Conservation (phyloP, 2,113 vertebrate genomes). For the Pseudorectes ferrugineus region DNA sequence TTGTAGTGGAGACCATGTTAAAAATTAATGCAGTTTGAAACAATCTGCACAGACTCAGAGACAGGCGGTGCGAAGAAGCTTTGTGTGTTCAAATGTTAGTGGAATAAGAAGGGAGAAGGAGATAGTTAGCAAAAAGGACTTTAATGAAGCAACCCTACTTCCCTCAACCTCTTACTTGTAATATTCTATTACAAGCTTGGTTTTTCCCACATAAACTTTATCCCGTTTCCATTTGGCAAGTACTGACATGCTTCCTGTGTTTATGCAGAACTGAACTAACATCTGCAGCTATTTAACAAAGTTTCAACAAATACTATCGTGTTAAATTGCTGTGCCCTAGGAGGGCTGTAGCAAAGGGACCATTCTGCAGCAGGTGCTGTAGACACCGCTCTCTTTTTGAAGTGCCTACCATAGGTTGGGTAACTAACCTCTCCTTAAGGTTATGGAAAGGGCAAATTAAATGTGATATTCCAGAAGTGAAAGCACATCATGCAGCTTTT, state of each 20-base stretch:
- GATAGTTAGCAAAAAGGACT: background rate
- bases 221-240: background rate
- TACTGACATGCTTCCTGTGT: background rate
- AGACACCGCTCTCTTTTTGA: background rate
- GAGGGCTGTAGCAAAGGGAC: background rate
- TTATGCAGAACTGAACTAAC: slow-evolving; percentile 8
- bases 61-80: background rate
- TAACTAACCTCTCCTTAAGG: background rate
- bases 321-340: background rate
- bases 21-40: background rate
- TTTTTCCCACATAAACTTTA: slow-evolving; percentile 17
- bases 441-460: background rate
- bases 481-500: background rate
- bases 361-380: background rate
- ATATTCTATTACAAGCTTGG: background rate
- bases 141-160: background rate
- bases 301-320: background rate
- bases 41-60: background rate
- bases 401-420: background rate
- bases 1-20: background rate
- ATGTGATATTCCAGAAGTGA: background rate
- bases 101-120: background rate
- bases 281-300: slow-evolving; percentile 36
- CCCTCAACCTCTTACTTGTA: background rate
- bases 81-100: background rate